Evolutionary conservation across 2,888 invertebrate species (phyloP), one percentile per base, ranked within the genome.

Genomic region (Tetanocera ferruginea): DNA sequence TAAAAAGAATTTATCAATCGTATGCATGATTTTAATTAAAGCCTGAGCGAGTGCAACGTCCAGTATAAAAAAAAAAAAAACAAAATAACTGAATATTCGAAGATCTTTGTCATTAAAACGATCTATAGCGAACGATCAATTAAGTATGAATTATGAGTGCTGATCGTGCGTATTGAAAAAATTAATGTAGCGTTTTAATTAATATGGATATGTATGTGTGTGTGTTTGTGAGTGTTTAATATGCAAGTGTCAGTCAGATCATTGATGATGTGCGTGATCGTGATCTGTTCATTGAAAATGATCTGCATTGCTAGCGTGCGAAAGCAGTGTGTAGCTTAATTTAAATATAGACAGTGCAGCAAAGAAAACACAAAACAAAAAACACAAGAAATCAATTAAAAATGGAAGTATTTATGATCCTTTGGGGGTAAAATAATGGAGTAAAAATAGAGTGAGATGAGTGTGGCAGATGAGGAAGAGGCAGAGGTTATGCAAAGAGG

Each of bases 161-260:
- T 75, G 75, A 75, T 75, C 66, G 75, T 75, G 75, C 67, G 75
- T 75, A 75, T 75, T 67, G 66, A 67, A 43, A 34, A 51, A 66
- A 34, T 57, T 74, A 74, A 75, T 75, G 67, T 67, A 55, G 66
- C 75, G 75, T 75, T 75, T 75, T 75, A 75, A 75, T 75, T 75
- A 75, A 75, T 75, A 31, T 31, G 64, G 49, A 37, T 69, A 69
- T 23, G 28, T 43, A 11, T 51, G 28, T 78, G 11, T 69, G 28
- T 67, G 71, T 77, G 51, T 37, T 9, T 28, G 23, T 14, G 49
- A 17, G 19, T 49, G 31, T 19, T 34, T 51, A 17, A 55, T 43
- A 43, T 60, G 51, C 66, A 67, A 75, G 43, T 75, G 66, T 34
- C 73, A 19, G 73, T 62, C 62, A 62, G 37, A 37, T 62, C 55